A percentile compares a stretch with the other conserved stretches of the same genome.
Conservation (phyloP, 2,797 vertebrate species). For the Lacerta viridis region DNA sequence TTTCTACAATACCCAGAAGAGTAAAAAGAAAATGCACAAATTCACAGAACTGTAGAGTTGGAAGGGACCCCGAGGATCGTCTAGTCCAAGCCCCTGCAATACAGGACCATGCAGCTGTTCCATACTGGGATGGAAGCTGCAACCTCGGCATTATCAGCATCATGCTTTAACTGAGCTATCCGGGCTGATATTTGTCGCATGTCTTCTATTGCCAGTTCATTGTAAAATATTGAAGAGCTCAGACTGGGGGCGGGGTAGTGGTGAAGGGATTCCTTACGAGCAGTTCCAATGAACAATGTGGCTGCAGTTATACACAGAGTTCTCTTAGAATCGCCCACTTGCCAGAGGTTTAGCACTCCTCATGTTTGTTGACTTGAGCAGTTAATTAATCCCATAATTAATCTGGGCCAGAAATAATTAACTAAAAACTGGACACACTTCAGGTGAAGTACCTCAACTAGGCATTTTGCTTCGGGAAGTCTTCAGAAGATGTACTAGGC, state of each 20-base stretch:
- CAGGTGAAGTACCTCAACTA: background rate
- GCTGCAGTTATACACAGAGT: background rate
- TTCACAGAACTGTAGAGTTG: too few relatives aligned
- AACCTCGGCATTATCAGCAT: too few relatives aligned
- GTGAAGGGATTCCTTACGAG: background rate
- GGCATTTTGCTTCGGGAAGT: background rate
- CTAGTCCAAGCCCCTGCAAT: too few relatives aligned
- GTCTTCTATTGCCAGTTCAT: background rate
- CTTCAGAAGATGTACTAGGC: background rate
- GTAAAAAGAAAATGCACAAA: background rate
- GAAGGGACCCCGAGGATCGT: too few relatives aligned
- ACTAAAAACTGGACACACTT: background rate
- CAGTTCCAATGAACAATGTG: background rate
- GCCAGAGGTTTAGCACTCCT: background rate
- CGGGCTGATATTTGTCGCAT: too few relatives aligned
- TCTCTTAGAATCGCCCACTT: background rate
- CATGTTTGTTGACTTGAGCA: background rate
- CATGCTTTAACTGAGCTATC: too few relatives aligned
- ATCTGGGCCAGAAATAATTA: background rate
- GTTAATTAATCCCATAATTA: conserved; percentile 6
- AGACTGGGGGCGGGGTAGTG: too few relatives aligned
- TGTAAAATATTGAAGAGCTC: background rate
- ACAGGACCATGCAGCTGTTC: too few relatives aligned
- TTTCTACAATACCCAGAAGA: background rate
- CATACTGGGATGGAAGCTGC: too few relatives aligned